Percentiles rank a stretch among this genome's conserved stretches.
Conservation (phyloP, 2,797 vertebrate genomes). For the Etheostoma perlongum region DNA sequence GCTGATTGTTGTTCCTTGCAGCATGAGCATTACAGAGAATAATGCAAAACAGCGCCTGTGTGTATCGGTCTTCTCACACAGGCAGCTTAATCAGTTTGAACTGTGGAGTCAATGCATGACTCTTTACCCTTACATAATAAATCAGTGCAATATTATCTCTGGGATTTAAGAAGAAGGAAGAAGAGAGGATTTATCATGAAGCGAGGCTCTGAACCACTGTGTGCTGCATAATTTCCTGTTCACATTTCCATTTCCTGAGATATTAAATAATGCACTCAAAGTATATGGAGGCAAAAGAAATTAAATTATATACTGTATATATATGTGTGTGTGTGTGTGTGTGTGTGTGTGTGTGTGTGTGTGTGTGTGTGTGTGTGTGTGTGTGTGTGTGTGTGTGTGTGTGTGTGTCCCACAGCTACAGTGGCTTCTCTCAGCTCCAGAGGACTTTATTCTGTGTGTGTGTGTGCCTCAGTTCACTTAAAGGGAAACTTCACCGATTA, state of each 20-base stretch:
- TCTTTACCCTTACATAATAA: slow-evolving; percentile 41
- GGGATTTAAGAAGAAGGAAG: slow-evolving; percentile 46
- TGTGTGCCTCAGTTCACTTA: neutral
- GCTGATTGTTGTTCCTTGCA: neutral
- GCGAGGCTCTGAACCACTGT: slow-evolving; percentile 19
- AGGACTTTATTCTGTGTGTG: neutral
- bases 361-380: neutral
- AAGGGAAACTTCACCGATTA: too few species aligned
- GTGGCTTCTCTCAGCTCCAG: neutral
- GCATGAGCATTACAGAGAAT: slow-evolving; percentile 7
- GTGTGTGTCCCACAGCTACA: neutral
- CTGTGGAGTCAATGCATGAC: slow-evolving; percentile 33
- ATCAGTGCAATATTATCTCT: slow-evolving; percentile 59
- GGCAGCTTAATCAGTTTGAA: slow-evolving; percentile 58
- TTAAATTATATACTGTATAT: slow-evolving; percentile 28
- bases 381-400: slow-evolving; percentile 1
- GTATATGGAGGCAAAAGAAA: slow-evolving; percentile 46
- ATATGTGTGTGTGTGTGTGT: slow-evolving; percentile 1
- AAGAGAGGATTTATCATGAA: slow-evolving; percentile 46
- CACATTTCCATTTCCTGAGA: slow-evolving; percentile 57
- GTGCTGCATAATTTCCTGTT: slow-evolving; percentile 61
- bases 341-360: neutral
- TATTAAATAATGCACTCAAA: slow-evolving; percentile 68
- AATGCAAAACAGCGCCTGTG: slow-evolving; percentile 23
- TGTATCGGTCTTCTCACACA: slow-evolving; percentile 16